Conservation (phyloP, 2,888 invertebrate genomes). For the Linnaemya tessellans region DNA sequence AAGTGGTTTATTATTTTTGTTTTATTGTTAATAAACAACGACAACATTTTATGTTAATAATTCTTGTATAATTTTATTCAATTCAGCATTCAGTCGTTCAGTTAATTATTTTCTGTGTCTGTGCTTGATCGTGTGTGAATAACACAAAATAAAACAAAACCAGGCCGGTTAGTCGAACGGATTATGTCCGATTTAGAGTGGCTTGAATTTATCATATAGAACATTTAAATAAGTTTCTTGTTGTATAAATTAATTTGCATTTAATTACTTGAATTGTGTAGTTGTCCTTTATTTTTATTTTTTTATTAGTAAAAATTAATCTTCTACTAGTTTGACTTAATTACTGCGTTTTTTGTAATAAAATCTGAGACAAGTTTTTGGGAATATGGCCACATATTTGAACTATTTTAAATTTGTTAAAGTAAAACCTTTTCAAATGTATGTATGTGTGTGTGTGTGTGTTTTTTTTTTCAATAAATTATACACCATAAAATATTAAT, state of each 20-base stretch:
- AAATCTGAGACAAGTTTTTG: constrained; percentile 3
- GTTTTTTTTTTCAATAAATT: no score
- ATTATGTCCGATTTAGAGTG: not conserved
- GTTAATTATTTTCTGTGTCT: constrained; percentile 8
- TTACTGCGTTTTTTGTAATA: not conserved
- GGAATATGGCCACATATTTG: no score
- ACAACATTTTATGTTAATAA: constrained; percentile 24
- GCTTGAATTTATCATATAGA: not conserved
- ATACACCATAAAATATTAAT: no score
- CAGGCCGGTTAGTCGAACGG: not conserved
- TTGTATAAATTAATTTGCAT: constrained; percentile 1
- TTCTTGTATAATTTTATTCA: not conserved
- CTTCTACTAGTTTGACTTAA: not conserved
- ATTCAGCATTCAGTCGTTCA: not conserved
- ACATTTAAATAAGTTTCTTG: not conserved
- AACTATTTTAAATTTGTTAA: no score
- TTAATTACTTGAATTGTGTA: not conserved
- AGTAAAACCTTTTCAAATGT: no score
- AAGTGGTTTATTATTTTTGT: not conserved
- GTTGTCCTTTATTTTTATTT: constrained; percentile 1
- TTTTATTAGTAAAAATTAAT: not conserved
- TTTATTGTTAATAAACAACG: not conserved
- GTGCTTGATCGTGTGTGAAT: not conserved
- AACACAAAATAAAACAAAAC: not conserved
- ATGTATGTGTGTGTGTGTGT: no score